A percentile compares a stretch with the other conserved stretches of the same genome.
Conservation (phyloP, 2,113 vertebrate species). For the Glaucomys volans region DNA sequence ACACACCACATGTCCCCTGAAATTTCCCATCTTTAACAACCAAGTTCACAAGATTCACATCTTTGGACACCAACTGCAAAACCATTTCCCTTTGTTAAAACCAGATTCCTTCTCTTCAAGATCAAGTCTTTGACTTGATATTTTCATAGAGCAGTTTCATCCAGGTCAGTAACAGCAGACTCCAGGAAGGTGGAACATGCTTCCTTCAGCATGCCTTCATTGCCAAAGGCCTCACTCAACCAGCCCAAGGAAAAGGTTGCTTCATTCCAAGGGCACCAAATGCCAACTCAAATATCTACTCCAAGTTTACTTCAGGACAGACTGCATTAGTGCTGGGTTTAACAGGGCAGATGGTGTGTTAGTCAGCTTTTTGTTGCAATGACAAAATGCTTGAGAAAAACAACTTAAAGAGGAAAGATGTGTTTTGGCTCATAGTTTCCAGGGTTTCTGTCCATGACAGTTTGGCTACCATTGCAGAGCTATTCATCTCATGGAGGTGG, state of each 20-base stretch:
- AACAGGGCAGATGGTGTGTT: neutral
- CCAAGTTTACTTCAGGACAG: neutral
- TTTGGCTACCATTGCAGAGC: neutral
- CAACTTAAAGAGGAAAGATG: neutral
- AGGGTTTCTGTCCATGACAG: neutral
- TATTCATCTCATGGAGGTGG: neutral
- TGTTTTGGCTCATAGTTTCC: neutral
- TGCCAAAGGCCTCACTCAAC: neutral
- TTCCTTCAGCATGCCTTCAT: neutral
- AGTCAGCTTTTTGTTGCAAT: neutral
- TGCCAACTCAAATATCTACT: neutral
- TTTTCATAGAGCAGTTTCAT: neutral
- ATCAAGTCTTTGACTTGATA: neutral
- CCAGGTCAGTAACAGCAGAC: neutral
- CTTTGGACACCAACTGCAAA: neutral
- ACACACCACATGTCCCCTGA: neutral
- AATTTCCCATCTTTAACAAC: neutral
- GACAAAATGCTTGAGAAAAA: neutral
- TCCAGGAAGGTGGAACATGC: neutral
- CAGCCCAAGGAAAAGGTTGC: neutral
- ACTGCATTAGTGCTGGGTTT: neutral
- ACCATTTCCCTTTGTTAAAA: neutral
- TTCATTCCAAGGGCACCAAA: constrained; percentile 15
- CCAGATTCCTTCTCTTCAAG: neutral
- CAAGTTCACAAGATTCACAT: neutral